phyloP scores from a whole-genome alignment of 2,797 vertebrate genomes.

The Myotis vivesi region DNA sequence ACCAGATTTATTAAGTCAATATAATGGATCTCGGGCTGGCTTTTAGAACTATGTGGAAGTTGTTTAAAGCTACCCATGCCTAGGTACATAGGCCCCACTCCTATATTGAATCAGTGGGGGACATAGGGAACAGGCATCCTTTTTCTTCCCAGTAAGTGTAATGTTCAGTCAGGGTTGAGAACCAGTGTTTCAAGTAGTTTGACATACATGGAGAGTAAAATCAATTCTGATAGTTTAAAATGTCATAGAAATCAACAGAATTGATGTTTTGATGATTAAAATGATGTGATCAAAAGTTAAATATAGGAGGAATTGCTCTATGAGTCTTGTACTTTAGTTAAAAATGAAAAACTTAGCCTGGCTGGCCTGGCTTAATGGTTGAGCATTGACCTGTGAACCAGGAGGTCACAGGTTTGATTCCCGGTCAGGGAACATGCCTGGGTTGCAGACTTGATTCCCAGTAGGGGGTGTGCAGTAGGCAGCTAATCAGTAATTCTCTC shows the following conservation, averaged over 20 bases:
- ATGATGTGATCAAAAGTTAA: slow-evolving; percentile 32
- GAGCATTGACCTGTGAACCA: not conserved
- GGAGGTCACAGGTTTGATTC: not conserved
- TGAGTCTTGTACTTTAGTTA: slow-evolving; percentile 8
- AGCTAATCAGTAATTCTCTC: no score
- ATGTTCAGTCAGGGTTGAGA: not conserved
- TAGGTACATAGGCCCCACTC: not conserved
- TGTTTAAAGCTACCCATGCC: not conserved
- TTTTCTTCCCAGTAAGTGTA: not conserved
- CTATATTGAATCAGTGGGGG: not conserved
- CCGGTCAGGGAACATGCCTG: not conserved
- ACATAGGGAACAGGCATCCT: not conserved
- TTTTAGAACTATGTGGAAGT: not conserved
- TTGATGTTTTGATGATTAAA: slow-evolving; percentile 42
- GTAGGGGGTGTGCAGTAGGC: no score
- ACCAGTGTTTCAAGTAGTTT: not conserved
- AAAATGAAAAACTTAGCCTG: not conserved
- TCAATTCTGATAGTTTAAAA: not conserved
- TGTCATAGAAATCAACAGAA: slow-evolving; percentile 7
- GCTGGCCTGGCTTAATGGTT: not conserved
- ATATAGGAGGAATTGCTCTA: not conserved
- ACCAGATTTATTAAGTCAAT: not conserved
- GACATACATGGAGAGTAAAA: not conserved
- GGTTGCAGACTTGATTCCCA: not conserved
- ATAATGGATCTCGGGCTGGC: not conserved